Base-by-base conservation (phyloP, 1,140 invertebrate genomes). In the Cydia amplana region DNA sequence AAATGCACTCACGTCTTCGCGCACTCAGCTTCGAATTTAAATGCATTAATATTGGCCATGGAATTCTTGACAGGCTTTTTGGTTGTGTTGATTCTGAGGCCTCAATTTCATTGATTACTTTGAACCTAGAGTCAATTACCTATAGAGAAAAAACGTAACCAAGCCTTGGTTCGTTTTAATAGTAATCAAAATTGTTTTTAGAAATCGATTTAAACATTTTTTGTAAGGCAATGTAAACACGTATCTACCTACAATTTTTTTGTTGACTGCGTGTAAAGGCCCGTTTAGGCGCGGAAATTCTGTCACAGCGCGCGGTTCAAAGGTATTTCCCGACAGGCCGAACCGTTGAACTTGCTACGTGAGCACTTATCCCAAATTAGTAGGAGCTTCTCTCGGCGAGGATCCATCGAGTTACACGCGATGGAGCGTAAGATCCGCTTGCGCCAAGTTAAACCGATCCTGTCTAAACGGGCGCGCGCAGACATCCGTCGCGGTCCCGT, bases 331-430 rank as follows among this genome's bases (percentile, higher is more conserved):
- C 76, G 84, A 75, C 74, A 79, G 76, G 82, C 82, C 81, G 80
- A 85, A 80, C 82, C 82, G 83, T 81, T 87, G 86, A 83, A 82
- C 77, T 72, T 75, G 78, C 79, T 81, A 85, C 84, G 84, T 85
- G 83, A 87, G 85, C 85, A 89, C 86, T 87, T 85, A 86, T 86
- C 83, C 82, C 82, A 86, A 89, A 88, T 88, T 89, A 89, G 83
- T 84, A 80, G 82, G 79, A 79, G 79, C 73, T 81, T 78, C 72
- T 43, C 82, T 78, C 78, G 67, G 75, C 74, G 77, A 46, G 73
- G 78, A 86, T 82, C 78, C 75, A 78, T 80, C 78, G 79, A 78
- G 78, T 80, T 81, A 83, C 80, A 81, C 78, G 84, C 85, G 85
- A 85, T 83, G 82, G 82, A 82, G 83, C 84, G 82, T 84, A 75